Evolutionary conservation across 2,797 vertebrate species (phyloP).

Genomic region (Tympanoctomys barrerae): DNA sequence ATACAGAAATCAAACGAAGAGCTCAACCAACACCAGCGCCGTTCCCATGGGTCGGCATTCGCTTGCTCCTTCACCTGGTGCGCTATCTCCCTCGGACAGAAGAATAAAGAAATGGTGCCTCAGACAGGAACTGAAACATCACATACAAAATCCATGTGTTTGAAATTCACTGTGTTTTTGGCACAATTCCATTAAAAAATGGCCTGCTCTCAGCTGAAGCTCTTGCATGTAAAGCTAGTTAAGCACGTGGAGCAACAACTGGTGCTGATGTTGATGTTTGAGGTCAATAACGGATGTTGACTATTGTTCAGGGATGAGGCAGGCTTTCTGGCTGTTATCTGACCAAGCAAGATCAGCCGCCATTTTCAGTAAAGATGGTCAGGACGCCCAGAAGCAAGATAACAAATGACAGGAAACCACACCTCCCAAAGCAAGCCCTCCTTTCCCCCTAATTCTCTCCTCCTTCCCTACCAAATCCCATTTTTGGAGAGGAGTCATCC

Average conservation of each 20-base stretch:
- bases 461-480: neutral
- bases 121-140: constrained; percentile 72
- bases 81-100: constrained; percentile 78
- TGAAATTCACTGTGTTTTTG: constrained; percentile 76
- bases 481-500: neutral
- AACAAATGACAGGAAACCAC: neutral
- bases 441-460: neutral
- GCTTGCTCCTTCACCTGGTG: constrained; percentile 75
- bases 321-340: constrained; percentile 34
- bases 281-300: constrained; percentile 46
- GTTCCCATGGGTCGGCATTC: constrained; percentile 57
- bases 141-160: constrained; percentile 71
- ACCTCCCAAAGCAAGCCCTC: neutral
- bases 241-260: constrained; percentile 35
- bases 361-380: neutral
- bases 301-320: neutral
- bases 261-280: neutral
- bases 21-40: neutral
- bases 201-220: constrained; percentile 50
- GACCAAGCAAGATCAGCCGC: neutral
- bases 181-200: constrained; percentile 44
- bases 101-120: constrained; percentile 82
- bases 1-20: constrained; percentile 58
- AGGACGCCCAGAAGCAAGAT: neutral
- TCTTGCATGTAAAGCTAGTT: constrained; percentile 66